Evolutionary conservation across 1,140 invertebrate species (phyloP).

Genomic region (Bombus superbus): DNA sequence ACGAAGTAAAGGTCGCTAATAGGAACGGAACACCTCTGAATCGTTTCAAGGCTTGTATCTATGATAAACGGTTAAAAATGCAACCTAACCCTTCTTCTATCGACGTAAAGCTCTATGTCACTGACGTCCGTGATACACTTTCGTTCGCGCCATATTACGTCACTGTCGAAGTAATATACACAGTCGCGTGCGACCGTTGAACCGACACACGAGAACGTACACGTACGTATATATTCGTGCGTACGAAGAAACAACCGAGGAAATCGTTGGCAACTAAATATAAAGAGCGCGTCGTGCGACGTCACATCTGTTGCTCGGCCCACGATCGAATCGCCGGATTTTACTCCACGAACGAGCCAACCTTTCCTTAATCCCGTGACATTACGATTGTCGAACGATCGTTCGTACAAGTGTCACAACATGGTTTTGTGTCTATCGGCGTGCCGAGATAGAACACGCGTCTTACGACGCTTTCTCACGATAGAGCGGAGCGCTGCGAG

Average conservation of each 20-base stretch:
- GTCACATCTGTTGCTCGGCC: constrained; percentile 71
- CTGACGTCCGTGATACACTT: not conserved
- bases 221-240: no score
- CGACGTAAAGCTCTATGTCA: constrained; percentile 10
- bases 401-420: constrained; percentile 46
- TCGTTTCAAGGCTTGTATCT: constrained; percentile 20
- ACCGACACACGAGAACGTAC: constrained; percentile 4
- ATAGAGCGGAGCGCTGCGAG: not conserved
- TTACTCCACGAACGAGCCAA: not conserved
- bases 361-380: constrained; percentile 22
- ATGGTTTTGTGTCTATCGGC: constrained; percentile 15
- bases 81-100: not conserved
- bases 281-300: constrained; percentile 53
- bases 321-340: constrained; percentile 15
- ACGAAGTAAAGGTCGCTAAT: not conserved
- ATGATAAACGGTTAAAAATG: constrained; percentile 11
- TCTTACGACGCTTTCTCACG: not conserved
- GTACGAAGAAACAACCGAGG: constrained; percentile 41
- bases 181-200: constrained; percentile 39
- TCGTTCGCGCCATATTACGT: constrained; percentile 45
- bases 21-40: not conserved
- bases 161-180: not conserved
- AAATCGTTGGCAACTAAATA: constrained; percentile 65
- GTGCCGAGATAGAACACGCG: not conserved
- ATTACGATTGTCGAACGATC: not conserved